Evolutionary conservation across 2,888 invertebrate species (phyloP), one percentile per base, ranked within the genome.

Genomic region (Cosmia pyralina): DNA sequence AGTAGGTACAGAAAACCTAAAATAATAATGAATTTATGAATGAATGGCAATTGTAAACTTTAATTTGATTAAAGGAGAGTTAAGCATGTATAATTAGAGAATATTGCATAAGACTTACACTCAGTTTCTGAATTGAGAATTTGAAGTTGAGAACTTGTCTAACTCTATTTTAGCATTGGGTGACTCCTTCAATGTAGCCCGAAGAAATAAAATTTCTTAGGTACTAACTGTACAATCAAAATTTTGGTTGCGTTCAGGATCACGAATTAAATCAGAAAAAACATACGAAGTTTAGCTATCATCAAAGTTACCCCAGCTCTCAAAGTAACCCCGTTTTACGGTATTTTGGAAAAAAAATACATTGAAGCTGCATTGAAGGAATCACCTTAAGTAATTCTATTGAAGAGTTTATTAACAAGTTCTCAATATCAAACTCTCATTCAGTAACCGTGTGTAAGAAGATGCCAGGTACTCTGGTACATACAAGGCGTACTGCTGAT

Each of bases 401-500:
- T 15, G 10, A 28, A 48, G 19, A 63, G 28, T 19, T 50, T 34
- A 34, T 34, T 34, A 34, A 52, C 15, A 34, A 64, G 52, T n/a
- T 64, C n/a, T 52, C 10, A 34, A 52, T 3, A 64, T 34, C 15
- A 52, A 64, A 10, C n/a, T 64, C 15, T 52, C 15, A 53, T 64
- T n/a, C 34, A 64, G 34, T 10, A 34, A 53, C 4, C 34, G 19
- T 48, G 13, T 63, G 19, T 19, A 28, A 17, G 41, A 53, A 57
- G 41, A 22, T 58, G n/a, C n/a, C 55, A 41, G 57, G 0, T 72
- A 46, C 2, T 46, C 38, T 62, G 13, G n/a, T 57, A 46, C 19
- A 44, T 19, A 34, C 15, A 75, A 75, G 68, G 73, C 34, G 67
- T 72, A 65, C 77, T 76, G 57, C 66, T 77, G 69, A 59, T 52